Percentiles rank a stretch among this genome's conserved stretches.
Conservation (phyloP, 2,888 invertebrate species). For the Rhamnusium bicolor region DNA sequence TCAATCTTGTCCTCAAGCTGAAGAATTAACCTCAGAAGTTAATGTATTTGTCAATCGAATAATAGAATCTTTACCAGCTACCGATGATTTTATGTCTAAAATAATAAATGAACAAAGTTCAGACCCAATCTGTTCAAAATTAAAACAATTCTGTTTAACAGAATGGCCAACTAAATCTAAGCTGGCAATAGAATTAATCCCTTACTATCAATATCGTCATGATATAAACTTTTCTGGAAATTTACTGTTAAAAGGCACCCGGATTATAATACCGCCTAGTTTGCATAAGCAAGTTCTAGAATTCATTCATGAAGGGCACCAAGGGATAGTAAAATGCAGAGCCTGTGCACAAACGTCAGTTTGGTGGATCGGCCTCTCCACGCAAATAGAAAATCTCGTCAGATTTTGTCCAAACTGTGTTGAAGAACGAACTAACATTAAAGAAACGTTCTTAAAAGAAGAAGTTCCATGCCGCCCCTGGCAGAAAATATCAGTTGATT, state of each 20-base stretch:
- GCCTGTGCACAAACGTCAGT: constrained; percentile 30
- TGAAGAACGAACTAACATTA: constrained; percentile 36
- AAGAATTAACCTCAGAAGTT: neutral
- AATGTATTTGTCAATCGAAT: neutral
- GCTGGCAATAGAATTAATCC: constrained; percentile 2
- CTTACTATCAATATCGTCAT: constrained; percentile 36
- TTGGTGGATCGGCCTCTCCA: constrained; percentile 36
- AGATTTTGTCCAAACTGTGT: constrained; percentile 43
- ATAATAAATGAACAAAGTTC: constrained; percentile 9
- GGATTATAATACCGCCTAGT: constrained; percentile 30
- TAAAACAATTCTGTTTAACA: neutral
- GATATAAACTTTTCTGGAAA: neutral
- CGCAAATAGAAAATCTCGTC: constrained; percentile 36
- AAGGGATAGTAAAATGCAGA: constrained; percentile 36
- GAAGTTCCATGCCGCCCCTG: constrained; percentile 36
- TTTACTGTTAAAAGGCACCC: constrained; percentile 23
- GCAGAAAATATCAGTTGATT: constrained; percentile 40
- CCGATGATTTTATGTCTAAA: constrained; percentile 2
- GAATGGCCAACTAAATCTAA: constrained; percentile 38
- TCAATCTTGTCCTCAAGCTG: neutral
- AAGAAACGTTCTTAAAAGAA: constrained; percentile 43
- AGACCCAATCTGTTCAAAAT: constrained; percentile 6
- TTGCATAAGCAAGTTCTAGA: constrained; percentile 30
- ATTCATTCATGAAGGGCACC: constrained; percentile 43
- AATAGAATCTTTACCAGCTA: neutral